These are phyloP conservation scores for Melanogrammus aeglefinus DNA, from an alignment of 2,797 vertebrate genomes.

Conservation along the genomic window DNA sequence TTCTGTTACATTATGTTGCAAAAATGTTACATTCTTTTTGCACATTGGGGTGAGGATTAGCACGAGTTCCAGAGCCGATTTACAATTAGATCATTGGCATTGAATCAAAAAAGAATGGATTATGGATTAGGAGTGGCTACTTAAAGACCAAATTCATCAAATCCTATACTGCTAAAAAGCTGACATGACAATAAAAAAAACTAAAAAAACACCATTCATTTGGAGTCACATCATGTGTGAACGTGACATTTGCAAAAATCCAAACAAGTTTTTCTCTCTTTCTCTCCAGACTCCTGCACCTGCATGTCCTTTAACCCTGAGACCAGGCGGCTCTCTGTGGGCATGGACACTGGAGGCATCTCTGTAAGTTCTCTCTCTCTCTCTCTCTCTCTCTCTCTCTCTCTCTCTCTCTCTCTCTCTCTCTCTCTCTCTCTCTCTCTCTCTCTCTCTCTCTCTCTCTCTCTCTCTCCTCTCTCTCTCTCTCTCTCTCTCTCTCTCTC, in stretches of 20 bases:
- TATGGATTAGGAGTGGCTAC: neutral
- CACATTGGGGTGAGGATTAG: neutral
- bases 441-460: neutral
- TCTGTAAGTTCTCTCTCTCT: conserved; percentile 79
- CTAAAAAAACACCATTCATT: too few species aligned
- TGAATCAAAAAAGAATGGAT: neutral
- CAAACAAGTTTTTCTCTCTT: conserved; percentile 22
- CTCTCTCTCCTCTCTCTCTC: neutral
- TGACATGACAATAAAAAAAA: neutral
- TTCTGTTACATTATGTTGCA: too few species aligned
- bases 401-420: neutral
- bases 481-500: neutral
- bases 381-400: neutral
- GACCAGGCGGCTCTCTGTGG: conserved; percentile 93
- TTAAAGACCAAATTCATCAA: neutral
- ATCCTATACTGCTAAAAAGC: neutral
- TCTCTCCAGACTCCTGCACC: conserved; percentile 86
- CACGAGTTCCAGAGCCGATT: neutral
- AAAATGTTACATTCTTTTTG: neutral
- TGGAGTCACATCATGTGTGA: neutral
- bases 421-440: neutral
- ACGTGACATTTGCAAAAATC: neutral
- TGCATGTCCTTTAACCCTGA: conserved; percentile 99
- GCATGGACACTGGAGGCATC: conserved; percentile 92
- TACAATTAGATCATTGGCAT: neutral